Base-by-base conservation (phyloP, 2,797 vertebrate species). In the Rachycentron canadum region DNA sequence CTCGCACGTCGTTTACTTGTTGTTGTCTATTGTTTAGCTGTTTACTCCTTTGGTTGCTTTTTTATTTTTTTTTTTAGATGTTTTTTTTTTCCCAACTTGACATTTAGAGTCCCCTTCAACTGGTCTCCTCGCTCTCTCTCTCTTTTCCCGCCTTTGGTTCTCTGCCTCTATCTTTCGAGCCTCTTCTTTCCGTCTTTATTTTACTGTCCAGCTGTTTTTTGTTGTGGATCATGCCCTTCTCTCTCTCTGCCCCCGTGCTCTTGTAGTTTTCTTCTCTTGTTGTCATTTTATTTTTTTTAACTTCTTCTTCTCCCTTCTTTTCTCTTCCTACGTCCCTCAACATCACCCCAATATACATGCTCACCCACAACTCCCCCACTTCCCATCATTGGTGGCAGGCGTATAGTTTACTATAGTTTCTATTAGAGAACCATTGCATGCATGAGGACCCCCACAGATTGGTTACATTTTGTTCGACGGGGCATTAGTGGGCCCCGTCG, bases 381-480 rank as follows among this genome's bases (percentile, higher is more conserved):
- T 60, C 61, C 81, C 71, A 61, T 89, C 88, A 76, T 66, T 85
- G 84, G 83, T 91, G 93, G 94, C 94, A 94, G 92, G 88, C 93
- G 90, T 92, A 94, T 90, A 94, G 94, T 95, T 95, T 94, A 93
- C 94, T 93, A 91, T 94, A 94, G 91, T 95, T 95, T 95, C 95
- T 95, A 95, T 96, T 95, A 95, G 91, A 90, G 90, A 88, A 93
- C 94, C 94, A 94, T 94, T 95, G 95, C 95, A 96, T 95, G 95
- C 95, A 95, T 95, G 94, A 95, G 92, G 94, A 94, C 94, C 88
- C 91, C 91, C 93, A 91, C 91, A 96, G 95, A 96, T 96, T 96
- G 95, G 95, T 95, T 95, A 95, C 95, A 95, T 96, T 96, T 95
- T 95, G 95, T 95, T 95, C 95, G 87, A 90, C 83, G 87, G 93